Base-by-base conservation (phyloP, 2,888 invertebrate genomes). In the Neocrepidodera transversa region DNA sequence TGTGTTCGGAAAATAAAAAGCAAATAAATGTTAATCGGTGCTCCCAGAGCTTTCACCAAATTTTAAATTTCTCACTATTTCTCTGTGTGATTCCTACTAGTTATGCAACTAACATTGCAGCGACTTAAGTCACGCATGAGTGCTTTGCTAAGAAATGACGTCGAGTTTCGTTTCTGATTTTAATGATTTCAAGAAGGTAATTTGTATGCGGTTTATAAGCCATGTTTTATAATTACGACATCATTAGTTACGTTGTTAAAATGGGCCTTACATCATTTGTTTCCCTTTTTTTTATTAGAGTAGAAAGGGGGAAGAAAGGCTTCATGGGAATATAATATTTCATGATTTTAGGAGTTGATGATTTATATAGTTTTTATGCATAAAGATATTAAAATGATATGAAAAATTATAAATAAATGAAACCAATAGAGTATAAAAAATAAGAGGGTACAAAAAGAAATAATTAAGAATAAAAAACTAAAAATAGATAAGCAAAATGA, bases 91-190 rank as follows among this genome's bases (percentile, higher is more conserved):
- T 23, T 14, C 36, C 51, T 40, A 17, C 16, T 28, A 11, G 10
- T 1, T 51, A 52, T 43, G 32, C 52, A 52, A 52, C 52, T 23
- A 32, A 18, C 52, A 43, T 5, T 43, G 20, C 52, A 10, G 1
- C 18, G 17, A 6, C 14, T 11, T 13, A 35, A 35, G 35, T 35
- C 35, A 35, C 11, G 35, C 35, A 13, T 35, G 35, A 35, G 35
- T 13, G 14, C 35, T 35, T 14, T 35, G 13, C 11, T 13, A 35
- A 35, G 14, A 14, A 35, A 35, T 14, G 8, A 28, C n/a, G n/a
- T 28, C 28, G 28, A 35, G 3, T 13, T 35, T 35, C 35, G 13
- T 35, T 35, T 35, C 14, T 3, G 14, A 35, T 14, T 14, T 35
- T 13, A 35, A 28, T 28, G 28, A 28, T 28, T 14, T 35, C 14